phyloP scores from a whole-genome alignment of 2,888 invertebrate genomes.

The Galerucella pusilla region DNA sequence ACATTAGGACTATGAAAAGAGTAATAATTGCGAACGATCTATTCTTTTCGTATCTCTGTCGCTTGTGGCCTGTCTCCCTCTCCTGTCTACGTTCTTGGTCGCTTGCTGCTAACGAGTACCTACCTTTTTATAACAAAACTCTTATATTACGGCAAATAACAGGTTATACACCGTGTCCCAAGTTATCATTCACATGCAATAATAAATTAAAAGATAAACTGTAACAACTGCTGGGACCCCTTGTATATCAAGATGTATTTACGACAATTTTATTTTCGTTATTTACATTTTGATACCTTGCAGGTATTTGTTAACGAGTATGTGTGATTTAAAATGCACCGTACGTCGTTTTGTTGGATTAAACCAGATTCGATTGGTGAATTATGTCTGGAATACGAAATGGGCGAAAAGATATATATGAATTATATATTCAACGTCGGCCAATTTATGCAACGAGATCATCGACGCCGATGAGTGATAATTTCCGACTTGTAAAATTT shows the following conservation, averaged over 20 bases:
- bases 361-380: neutral
- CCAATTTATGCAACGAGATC: neutral
- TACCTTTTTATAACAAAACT: too few species aligned
- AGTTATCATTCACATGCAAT: too few species aligned
- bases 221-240: too few species aligned
- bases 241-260: too few species aligned
- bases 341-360: neutral
- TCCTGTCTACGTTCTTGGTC: too few species aligned
- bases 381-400: neutral
- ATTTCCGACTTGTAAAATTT: neutral
- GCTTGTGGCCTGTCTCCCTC: neutral
- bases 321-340: neutral
- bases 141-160: too few species aligned
- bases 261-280: too few species aligned
- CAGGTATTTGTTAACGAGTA: neutral
- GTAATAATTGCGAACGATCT: conserved; percentile 15
- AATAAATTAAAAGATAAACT: too few species aligned
- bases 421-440: neutral
- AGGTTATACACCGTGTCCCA: too few species aligned
- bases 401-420: neutral
- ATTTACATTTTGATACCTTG: neutral
- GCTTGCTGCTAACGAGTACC: too few species aligned
- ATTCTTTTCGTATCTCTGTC: conserved; percentile 15
- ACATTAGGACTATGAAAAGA: conserved; percentile 29
- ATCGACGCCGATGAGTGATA: neutral